Percentiles rank a stretch among this genome's conserved stretches.
These are phyloP conservation scores for Hymenopus coronatus DNA, from an alignment of 2,888 invertebrate genomes.

Conservation along the genomic window DNA sequence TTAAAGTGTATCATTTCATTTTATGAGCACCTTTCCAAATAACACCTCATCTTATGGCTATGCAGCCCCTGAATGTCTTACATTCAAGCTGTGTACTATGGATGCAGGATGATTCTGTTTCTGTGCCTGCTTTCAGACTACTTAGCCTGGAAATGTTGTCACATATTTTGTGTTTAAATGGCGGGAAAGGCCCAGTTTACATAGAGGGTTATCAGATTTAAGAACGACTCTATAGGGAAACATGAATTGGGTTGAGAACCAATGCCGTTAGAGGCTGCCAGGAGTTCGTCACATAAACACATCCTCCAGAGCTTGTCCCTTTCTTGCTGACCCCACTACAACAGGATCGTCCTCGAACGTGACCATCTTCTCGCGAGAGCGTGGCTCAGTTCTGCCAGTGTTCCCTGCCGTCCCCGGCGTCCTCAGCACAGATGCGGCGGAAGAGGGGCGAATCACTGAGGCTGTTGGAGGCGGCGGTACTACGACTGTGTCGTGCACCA, in stretches of 20 bases:
- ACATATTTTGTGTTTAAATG: background rate
- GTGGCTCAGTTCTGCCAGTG: constrained; percentile 41
- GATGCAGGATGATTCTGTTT: background rate
- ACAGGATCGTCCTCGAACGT: constrained; percentile 72
- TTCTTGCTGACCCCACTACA: constrained; percentile 40
- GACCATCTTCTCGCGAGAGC: constrained; percentile 72
- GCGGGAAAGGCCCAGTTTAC: background rate
- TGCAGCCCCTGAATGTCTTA: background rate
- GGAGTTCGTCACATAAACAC: constrained; percentile 73
- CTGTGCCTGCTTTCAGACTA: background rate
- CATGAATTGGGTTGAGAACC: background rate
- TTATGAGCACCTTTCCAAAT: background rate
- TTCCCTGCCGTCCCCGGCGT: constrained; percentile 39
- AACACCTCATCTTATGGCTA: background rate
- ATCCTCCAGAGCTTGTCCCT: constrained; percentile 56
- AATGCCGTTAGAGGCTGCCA: background rate
- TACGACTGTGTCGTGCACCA: constrained; percentile 56
- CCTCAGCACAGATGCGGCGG: constrained; percentile 43
- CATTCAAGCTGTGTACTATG: too few relatives aligned
- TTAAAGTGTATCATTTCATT: background rate
- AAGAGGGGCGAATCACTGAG: constrained; percentile 39
- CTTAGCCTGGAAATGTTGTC: background rate
- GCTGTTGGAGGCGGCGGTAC: constrained; percentile 47
- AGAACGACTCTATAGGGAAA: background rate
- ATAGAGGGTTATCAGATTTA: background rate